A percentile compares a stretch with the other conserved stretches of the same genome.
phyloP scores from a whole-genome alignment of 2,888 invertebrate genomes.

The Aporophyla lueneburgensis region DNA sequence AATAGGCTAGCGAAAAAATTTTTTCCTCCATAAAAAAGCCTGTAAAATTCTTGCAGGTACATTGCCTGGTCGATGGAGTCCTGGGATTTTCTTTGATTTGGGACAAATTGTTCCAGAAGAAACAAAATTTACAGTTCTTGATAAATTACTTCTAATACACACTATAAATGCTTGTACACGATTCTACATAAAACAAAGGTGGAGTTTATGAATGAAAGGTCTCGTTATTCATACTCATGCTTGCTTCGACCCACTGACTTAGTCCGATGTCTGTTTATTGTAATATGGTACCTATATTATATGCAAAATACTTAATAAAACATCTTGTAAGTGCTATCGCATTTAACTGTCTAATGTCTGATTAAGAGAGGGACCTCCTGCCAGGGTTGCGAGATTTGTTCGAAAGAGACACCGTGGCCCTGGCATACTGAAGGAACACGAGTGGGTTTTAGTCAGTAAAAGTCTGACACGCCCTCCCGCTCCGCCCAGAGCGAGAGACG shows the following conservation, averaged over 20 bases:
- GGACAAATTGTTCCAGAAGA: background rate
- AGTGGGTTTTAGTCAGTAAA: too few relatives aligned
- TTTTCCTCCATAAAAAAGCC: background rate
- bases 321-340: background rate
- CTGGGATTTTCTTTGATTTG: background rate
- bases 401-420: too few relatives aligned
- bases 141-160: background rate
- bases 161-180: constrained; percentile 46
- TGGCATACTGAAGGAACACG: too few relatives aligned
- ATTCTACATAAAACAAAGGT: constrained; percentile 8
- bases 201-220: background rate
- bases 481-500: too few relatives aligned
- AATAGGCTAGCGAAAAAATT: background rate
- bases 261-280: background rate
- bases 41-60: too few relatives aligned
- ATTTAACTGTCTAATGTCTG: background rate
- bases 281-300: background rate
- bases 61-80: too few relatives aligned
- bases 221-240: constrained; percentile 49
- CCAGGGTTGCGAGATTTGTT: too few relatives aligned
- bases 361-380: too few relatives aligned
- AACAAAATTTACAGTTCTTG: background rate
- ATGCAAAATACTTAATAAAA: background rate
- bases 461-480: too few relatives aligned
- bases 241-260: constrained; percentile 30